Evolutionary conservation across 1,140 invertebrate species (phyloP).

Genomic region (Formica selysi): DNA sequence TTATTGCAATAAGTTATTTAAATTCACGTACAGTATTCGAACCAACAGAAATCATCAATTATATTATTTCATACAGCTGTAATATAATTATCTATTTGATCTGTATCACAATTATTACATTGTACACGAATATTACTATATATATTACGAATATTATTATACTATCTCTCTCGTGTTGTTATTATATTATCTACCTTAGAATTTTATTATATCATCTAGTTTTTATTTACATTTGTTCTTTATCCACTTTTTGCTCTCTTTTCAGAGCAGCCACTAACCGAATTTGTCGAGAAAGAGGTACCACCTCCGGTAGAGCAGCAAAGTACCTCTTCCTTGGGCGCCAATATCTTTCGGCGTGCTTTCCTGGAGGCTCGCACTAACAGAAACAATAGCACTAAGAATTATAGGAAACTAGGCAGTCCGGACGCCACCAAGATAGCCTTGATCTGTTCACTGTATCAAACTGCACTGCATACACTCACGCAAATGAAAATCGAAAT

Average conservation of each 20-base stretch:
- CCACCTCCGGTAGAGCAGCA: constrained; percentile 80
- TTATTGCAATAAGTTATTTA: not conserved
- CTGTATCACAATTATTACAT: no score
- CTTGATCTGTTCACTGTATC: constrained; percentile 96
- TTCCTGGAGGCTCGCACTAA: constrained; percentile 86
- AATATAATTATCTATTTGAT: no score
- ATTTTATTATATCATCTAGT: no score
- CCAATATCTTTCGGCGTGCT: constrained; percentile 86
- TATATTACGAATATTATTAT: no score
- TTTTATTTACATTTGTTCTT: not conserved
- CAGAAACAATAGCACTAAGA: constrained; percentile 88
- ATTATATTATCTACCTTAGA: no score
- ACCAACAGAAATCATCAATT: not conserved
- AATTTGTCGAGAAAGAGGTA: constrained; percentile 85
- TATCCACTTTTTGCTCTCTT: constrained; percentile 39
- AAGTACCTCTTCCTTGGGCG: constrained; percentile 82
- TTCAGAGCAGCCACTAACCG: constrained; percentile 85
- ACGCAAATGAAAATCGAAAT: constrained; percentile 97
- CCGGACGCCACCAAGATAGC: constrained; percentile 93
- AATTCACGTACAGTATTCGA: not conserved
- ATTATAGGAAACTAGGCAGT: constrained; percentile 91
- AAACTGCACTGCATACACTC: constrained; percentile 95
- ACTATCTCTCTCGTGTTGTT: no score
- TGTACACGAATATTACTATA: no score
- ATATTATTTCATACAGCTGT: no score